Base-by-base conservation (phyloP, 2,797 vertebrate species). In the Diplodus sargus region DNA sequence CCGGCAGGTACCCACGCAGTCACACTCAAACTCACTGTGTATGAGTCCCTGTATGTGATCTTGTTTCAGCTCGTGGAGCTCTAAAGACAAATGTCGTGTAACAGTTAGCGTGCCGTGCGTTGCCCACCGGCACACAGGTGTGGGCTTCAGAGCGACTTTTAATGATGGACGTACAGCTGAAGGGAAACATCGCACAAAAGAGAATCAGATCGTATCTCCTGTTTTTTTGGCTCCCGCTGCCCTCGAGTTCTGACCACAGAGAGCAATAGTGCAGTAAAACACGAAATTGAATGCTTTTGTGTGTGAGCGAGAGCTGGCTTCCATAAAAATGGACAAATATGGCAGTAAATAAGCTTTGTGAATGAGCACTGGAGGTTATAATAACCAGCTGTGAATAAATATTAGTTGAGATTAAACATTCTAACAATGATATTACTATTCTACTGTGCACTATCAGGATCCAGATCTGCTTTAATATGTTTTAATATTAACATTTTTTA, bases 71-170 rank as follows among this genome's bases (percentile, higher is more conserved):
- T 77, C 74, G 73, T 70, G 47, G 30, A 79, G 59, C 7, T 39
- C 7, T 65, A 48, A 74, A 51, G 59, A 61, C 59, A 64, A 86
- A 87, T 70, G 52, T 67, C 54, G 62, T 51, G 81, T 77, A 71
- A 70, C 81, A 81, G 81, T 57, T 86, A 60, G 76, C 48, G 4
- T 74, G 77, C 76, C 53, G 11, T 84, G 86, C 63, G 75, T 80
- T 75, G 75, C 70, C 66, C 81, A 76, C 16, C 12, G 67, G 76
- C 83, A 76, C 75, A 85, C 90, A 93, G 87, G 89, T 89, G 89
- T 81, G 78, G 59, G 61, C 56, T 83, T 76, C 28, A 68, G 25
- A 76, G 57, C 15, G 20, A 34, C 30, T 63, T 81, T 30, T 51
- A 23, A 64, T 13, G 60, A 43, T 59, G 74, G 59, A 80, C 11